Conservation (phyloP, 2,113 vertebrate species). For the Origma solitaria region DNA sequence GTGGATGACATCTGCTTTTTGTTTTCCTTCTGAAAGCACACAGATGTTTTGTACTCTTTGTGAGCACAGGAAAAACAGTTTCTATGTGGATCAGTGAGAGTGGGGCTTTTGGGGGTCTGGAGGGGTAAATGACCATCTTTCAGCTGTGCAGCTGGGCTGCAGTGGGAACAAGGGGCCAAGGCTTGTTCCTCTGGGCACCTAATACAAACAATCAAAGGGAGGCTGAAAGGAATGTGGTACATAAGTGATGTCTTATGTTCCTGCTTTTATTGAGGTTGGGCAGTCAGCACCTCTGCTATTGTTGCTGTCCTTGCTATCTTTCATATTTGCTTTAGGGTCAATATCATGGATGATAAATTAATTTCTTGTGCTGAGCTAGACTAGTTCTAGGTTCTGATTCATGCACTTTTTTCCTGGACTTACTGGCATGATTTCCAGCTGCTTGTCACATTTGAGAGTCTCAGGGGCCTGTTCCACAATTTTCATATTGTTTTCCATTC, state of each 20-base stretch:
- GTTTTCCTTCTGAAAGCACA: not conserved
- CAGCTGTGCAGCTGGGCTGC: not conserved
- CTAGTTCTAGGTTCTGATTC: not conserved
- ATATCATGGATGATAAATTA: not conserved
- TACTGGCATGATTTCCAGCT: not conserved
- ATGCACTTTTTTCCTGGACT: not conserved
- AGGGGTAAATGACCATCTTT: not conserved
- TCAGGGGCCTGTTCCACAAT: not conserved
- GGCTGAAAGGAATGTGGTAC: not conserved
- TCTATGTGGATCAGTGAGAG: not conserved
- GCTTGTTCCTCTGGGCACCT: not conserved
- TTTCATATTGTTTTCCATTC: not conserved
- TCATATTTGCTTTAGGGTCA: not conserved
- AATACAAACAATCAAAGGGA: not conserved
- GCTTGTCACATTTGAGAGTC: not conserved
- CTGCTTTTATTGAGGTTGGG: not conserved
- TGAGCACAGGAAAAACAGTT: not conserved
- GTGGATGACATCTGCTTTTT: slow-evolving; percentile 5
- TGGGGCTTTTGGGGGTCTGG: not conserved
- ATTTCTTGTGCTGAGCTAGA: not conserved
- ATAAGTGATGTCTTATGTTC: not conserved
- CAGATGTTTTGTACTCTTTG: not conserved
- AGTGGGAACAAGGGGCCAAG: not conserved
- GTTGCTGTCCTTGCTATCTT: not conserved
- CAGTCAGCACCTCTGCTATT: not conserved